Evolutionary conservation across 2,888 invertebrate species (phyloP), one percentile per base, ranked within the genome.

Genomic region (Protonemura montana): DNA sequence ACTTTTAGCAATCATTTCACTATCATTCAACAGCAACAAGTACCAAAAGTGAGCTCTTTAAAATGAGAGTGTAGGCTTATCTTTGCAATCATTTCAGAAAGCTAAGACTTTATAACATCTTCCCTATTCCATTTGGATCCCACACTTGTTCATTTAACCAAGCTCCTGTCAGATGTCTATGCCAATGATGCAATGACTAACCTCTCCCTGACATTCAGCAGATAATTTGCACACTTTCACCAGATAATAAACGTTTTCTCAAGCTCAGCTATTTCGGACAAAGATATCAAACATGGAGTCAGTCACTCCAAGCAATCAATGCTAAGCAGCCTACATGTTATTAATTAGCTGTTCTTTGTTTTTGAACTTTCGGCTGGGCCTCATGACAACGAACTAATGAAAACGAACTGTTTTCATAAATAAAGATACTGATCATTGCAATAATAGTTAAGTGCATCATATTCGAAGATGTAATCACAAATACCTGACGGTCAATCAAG

Each of bases 401-500:
- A 7, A 78, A 78, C n/a, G 26, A n/a, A n/a, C n/a, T n/a, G n/a
- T n/a, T n/a, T 77, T 41, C 41, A 7, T 41, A 41, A 41, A 59
- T 59, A 2, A 59, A 59, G 78, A 6, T 25, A 28, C 3, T 25
- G 26, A 78, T 21, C 13, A 26, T 27, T n/a, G 6, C 25, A 27
- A 25, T 25, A 78, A 21, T 7, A 27, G 26, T 21, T 3, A 10
- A 21, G 27, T 27, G 78, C 28, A 78, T 10, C 10, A 27, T 13
- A 27, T 78, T 78, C 28, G 78, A n/a, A n/a, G n/a, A 78, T 86
- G 88, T 88, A 89, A 89, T 88, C 88, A 89, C 90, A 91, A 92
- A 90, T 91, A 92, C 92, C 92, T 92, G 91, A 88, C 90, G 92
- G 91, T 92, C 92, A 92, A 92, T 92, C 92, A 92, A 90, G 90